Evolutionary conservation across 1,140 invertebrate genomes (phyloP).

Genomic region (Macrotrachela quadricornifera): DNA sequence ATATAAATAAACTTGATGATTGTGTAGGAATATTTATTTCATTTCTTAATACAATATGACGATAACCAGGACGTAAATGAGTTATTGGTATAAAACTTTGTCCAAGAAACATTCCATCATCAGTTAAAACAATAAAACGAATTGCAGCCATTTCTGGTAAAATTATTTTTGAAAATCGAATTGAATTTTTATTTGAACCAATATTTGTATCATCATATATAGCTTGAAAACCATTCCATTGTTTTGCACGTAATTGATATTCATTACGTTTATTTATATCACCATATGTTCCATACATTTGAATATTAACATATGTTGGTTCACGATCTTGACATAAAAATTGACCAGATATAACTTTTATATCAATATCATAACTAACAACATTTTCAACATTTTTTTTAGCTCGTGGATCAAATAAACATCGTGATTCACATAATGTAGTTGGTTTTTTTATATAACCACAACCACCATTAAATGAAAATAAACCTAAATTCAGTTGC

Average conservation of each 20-base stretch:
- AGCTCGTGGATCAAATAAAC: constrained; percentile 30
- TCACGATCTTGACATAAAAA: too few species aligned
- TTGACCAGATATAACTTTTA: too few species aligned
- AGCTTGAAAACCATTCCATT: too few species aligned
- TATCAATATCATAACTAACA: constrained; percentile 25
- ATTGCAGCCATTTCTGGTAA: constrained; percentile 87
- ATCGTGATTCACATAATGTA: too few species aligned
- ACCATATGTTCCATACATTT: too few species aligned
- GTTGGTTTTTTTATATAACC: constrained; percentile 30
- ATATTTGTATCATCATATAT: too few species aligned
- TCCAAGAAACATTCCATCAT: constrained; percentile 82
- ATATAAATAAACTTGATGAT: constrained; percentile 28
- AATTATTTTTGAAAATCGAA: constrained; percentile 48
- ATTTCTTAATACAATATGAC: constrained; percentile 61
- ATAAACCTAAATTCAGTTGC: constrained; percentile 99
- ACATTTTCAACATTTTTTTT: constrained; percentile 32
- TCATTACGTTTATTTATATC: too few species aligned
- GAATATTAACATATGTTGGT: too few species aligned
- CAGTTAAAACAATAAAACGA: constrained; percentile 92
- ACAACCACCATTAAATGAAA: constrained; percentile 42
- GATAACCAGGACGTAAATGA: constrained; percentile 67
- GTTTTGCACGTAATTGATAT: too few species aligned
- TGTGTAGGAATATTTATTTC: constrained; percentile 25
- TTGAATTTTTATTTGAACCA: too few species aligned
- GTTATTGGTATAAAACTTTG: constrained; percentile 89